These are phyloP conservation scores for Schizaphis graminum DNA, from an alignment of 2,888 invertebrate species.

Conservation along the genomic window DNA sequence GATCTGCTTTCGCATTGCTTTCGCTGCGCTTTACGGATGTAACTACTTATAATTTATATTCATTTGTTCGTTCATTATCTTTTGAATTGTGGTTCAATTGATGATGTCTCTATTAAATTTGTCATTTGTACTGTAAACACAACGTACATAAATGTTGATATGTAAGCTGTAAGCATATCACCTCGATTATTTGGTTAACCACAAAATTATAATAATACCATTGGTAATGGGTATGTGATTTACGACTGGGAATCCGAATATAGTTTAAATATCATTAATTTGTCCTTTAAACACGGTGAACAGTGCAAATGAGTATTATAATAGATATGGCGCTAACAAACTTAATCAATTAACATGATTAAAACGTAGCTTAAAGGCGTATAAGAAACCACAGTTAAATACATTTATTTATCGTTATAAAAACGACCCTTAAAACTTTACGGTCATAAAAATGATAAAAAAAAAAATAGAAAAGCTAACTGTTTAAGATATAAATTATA, in stretches of 20 bases:
- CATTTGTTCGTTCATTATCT: not conserved
- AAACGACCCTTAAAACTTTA: not conserved
- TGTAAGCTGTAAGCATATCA: not conserved
- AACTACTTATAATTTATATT: not conserved
- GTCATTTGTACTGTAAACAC: not conserved
- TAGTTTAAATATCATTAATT: not conserved
- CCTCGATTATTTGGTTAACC: not conserved
- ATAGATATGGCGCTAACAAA: not conserved
- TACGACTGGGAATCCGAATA: not conserved
- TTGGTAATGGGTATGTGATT: not conserved
- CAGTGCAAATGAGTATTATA: not conserved
- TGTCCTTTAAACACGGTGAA: not conserved
- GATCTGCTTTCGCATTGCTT: too few species aligned
- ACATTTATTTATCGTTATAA: not conserved
- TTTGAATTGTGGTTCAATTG: not conserved
- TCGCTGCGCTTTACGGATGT: not conserved
- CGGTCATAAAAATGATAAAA: not conserved
- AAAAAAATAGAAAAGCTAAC: not conserved
- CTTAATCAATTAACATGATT: conserved; percentile 6
- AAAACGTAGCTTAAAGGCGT: not conserved
- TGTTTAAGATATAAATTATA: not conserved
- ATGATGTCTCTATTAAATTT: not conserved
- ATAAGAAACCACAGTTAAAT: not conserved
- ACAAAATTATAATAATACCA: not conserved
- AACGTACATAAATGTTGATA: not conserved